A percentile compares a stretch with the other conserved stretches of the same genome.
phyloP scores from a whole-genome alignment of 2,113 vertebrate genomes.

The Manacus vitellinus region DNA sequence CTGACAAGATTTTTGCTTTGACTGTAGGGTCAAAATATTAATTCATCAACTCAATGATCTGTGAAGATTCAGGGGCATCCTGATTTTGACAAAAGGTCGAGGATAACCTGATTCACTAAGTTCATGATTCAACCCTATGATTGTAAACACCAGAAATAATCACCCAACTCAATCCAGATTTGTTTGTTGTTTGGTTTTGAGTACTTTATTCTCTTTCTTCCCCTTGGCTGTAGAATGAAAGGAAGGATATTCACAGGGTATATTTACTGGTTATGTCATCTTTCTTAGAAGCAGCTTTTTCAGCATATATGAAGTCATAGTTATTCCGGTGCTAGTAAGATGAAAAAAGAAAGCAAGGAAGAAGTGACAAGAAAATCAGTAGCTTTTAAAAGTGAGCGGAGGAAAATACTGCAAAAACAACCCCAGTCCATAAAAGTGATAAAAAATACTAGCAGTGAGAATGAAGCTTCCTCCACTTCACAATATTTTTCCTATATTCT shows the following conservation, averaged over 20 bases:
- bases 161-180: not conserved
- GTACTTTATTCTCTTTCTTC: not conserved
- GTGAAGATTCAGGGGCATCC: not conserved
- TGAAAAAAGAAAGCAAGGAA: not conserved
- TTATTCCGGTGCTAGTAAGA: not conserved
- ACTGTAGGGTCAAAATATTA: not conserved
- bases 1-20: not conserved
- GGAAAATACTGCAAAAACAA: not conserved
- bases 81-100: not conserved
- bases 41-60: not conserved
- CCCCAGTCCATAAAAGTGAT: not conserved
- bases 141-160: not conserved
- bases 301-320: not conserved
- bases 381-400: not conserved
- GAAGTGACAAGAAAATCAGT: not conserved
- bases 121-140: not conserved
- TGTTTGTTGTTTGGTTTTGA: not conserved
- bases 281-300: not conserved
- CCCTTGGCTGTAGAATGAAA: not conserved
- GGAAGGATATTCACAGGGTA: not conserved
- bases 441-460: not conserved
- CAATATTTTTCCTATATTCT: not conserved
- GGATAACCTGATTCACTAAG: not conserved
- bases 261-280: not conserved
- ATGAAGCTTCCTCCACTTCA: not conserved